Evolutionary conservation across 2,113 vertebrate species (phyloP), one percentile per base, ranked within the genome.

Genomic region (Etheostoma spectabile): DNA sequence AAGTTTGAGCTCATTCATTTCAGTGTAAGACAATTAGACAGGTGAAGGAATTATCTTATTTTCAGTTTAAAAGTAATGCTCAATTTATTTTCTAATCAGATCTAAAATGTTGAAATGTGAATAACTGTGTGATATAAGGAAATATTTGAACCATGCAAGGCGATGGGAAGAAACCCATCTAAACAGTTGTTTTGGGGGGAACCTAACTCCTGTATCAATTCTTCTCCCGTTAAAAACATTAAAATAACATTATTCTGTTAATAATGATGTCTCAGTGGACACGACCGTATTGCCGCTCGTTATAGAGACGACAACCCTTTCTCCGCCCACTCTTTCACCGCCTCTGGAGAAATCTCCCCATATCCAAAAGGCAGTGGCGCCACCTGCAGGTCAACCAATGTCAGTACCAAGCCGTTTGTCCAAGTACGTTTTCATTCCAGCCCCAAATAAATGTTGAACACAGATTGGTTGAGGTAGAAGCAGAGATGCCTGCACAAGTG

Each of bases 311-410:
- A 42, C 2, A 15, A 16, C 57, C 15, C 19, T 18, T 21, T 21
- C 30, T 45, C 46, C 22, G 19, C 38, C 8, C 46, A 6, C 21
- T 38, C 52, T 0, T 63, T 68, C 27, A 22, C 46, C 8, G 5
- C 21, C 13, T 6, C 5, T 55, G 38, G 5, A 33, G 8, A 33
- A 18, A 24, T 24, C 5, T 18, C 18, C 11, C 0, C 13, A 16
- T 59, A 55, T 78, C 12, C 19, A 52, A 22, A 87, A 65, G 70
- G 27, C 63, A 24, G 42, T 68, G 66, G 56, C 83, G 73, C 91
- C 90, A 70, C 62, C 86, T 91, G 56, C 2, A 6, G 92, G 88
- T 0, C 61, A 48, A 2, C 0, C 0, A 0, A 0, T 4, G 86
- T 84, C 27, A 74, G 18, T 13, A 49, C 59, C 19, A 24, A 1